Evolutionary conservation across 1,140 invertebrate genomes (phyloP), one percentile per base, ranked within the genome.

Genomic region (Orius insidiosus): DNA sequence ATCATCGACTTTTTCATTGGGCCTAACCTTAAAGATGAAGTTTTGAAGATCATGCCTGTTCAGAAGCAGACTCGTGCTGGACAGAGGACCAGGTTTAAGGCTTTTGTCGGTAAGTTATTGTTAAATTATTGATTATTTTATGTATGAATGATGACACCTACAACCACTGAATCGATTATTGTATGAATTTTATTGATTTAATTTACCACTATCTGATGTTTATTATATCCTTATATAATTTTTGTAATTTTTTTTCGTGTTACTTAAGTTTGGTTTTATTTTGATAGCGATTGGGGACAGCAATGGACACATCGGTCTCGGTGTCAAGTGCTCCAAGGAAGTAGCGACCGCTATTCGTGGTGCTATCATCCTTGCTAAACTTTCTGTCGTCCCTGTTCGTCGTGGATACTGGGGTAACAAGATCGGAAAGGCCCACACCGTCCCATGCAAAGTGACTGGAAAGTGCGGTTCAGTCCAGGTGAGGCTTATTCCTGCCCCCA

Each of bases 331-430:
- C 70, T 96, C 92, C 57, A 99, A 99, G 67, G 96, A 99, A 90
- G 95, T 99, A 33, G 96, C 96, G 2, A 99, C 96, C 53, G 95
- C 96, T 46, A 99, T 99, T 60, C 80, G 96, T 54, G 96, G 95
- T 47, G 96, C 96, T 49, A 99, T 99, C 56, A 95, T 98, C 56
- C 67, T 98, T 46, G 96, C 96, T 38, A 99, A 99, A 62, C 67
- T 99, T 7, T 96, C 95, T 2, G 89, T 99, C 31, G 89, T 99
- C 18, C 96, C 96, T 1, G 95, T 99, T 1, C 76, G 96, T 50
- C 73, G 94, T 68, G 96, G 96, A 34, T 99, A 99, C 63, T 99
- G 96, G 96, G 86, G 96, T 65, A 99, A 98, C 73, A 98, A 98
- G 70, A 97, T 99, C 62, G 96, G 94, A 60, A 90, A 92, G 58